Conservation (phyloP, 2,888 invertebrate genomes). For the Stenodema calcarata region DNA sequence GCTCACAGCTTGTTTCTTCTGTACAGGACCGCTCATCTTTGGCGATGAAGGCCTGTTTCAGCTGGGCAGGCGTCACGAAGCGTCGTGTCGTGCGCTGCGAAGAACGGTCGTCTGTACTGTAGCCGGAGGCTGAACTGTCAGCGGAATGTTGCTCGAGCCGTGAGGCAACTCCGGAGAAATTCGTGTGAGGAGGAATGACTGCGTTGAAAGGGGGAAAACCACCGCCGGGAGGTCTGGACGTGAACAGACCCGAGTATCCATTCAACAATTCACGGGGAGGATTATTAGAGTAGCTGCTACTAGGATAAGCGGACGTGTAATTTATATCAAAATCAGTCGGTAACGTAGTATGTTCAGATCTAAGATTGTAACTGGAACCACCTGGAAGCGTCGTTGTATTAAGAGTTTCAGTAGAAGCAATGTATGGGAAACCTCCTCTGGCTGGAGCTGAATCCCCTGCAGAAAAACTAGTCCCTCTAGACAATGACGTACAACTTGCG, state of each 20-base stretch:
- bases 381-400: neutral
- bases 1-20: neutral
- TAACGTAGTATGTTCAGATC: neutral
- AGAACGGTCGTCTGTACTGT: neutral
- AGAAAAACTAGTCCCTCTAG: neutral
- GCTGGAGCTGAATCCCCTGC: neutral
- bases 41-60: neutral
- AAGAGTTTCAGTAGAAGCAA: neutral
- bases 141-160: neutral
- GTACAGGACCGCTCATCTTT: neutral
- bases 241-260: neutral
- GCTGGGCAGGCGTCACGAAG: constrained; percentile 29
- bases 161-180: neutral
- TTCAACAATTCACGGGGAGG: neutral
- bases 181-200: neutral
- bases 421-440: neutral
- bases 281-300: neutral
- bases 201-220: constrained; percentile 27
- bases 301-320: neutral
- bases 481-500: neutral
- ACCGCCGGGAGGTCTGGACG: neutral
- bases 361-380: neutral
- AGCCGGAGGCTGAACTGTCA: neutral
- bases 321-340: neutral
- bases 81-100: neutral